These are phyloP conservation scores for Pseudoips prasinana DNA, from an alignment of 2,888 invertebrate species.

Conservation along the genomic window DNA sequence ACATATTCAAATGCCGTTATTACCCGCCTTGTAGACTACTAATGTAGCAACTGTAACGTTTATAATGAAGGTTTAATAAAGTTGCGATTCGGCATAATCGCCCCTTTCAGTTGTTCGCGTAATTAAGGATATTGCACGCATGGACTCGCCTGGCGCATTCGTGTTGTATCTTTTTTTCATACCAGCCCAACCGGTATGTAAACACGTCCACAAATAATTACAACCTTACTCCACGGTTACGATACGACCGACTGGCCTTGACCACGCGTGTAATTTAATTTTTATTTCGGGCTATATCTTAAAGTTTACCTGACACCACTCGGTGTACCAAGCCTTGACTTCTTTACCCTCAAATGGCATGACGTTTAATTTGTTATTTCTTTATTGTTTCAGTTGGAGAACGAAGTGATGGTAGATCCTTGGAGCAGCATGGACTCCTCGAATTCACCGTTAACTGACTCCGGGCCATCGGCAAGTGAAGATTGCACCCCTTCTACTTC, in stretches of 20 bases:
- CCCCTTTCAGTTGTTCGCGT: constrained; percentile 20
- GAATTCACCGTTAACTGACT: constrained; percentile 77
- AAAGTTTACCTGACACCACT: constrained; percentile 47
- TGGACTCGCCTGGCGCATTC: constrained; percentile 20
- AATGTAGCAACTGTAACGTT: constrained; percentile 26
- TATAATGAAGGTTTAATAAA: constrained; percentile 29
- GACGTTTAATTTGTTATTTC: constrained; percentile 29
- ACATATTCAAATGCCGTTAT: constrained; percentile 39
- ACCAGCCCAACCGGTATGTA: constrained; percentile 43
- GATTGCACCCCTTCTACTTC: constrained; percentile 76
- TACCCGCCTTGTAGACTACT: constrained; percentile 36
- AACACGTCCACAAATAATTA: constrained; percentile 48
- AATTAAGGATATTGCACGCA: constrained; percentile 36
- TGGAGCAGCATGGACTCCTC: constrained; percentile 82
- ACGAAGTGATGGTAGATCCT: constrained; percentile 80
- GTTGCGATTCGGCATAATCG: constrained; percentile 22
- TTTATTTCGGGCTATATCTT: constrained; percentile 47
- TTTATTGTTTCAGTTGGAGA: constrained; percentile 78
- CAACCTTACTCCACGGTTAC: constrained; percentile 36
- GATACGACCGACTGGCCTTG: constrained; percentile 51
- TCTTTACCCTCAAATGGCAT: constrained; percentile 37
- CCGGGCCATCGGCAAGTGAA: constrained; percentile 76
- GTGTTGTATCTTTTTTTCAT: constrained; percentile 33
- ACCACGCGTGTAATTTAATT: constrained; percentile 46
- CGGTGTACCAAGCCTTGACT: constrained; percentile 47